Evolutionary conservation across 2,797 vertebrate genomes (phyloP), one percentile per base, ranked within the genome.

Genomic region (Streptopelia turtur): DNA sequence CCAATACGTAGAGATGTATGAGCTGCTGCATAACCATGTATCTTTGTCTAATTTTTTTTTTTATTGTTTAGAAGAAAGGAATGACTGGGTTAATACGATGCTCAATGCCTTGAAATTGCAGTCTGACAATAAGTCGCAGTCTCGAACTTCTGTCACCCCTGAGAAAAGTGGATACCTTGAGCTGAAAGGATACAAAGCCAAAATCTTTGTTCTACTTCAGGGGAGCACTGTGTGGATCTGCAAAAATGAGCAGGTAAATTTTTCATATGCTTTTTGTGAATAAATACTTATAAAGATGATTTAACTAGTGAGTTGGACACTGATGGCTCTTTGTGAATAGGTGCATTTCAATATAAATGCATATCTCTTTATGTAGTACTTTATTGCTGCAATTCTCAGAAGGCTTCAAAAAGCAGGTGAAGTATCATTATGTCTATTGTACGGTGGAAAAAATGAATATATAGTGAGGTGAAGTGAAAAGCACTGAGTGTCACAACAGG

Each of bases 171-270:
- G 99, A 28, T 98, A 98, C 96, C 98, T 99, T 94, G 99, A 99
- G 96, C 97, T 99, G 92, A 99, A 98, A 61, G 99, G 99, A 77
- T 99, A 99, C 98, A 99, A 99, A 99, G 98, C 98, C 97, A 99
- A 98, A 98, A 98, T 99, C 96, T 98, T 98, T 97, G 98, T 98
- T 94, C 98, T 98, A 82, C 98, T 99, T 97, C 98, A 97, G 98
- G 99, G 99, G 92, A 98, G 97, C 96, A 99, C 98, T 93, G 98
- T 99, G 97, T 99, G 98, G 98, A 98, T 99, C 96, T 99, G 99
- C 98, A 99, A 99, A 98, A 99, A 98, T 92, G 99, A 99, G 96
- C 99, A 99, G 99, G 99, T 99, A 98, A 97, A 92, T 83, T 66
- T 68, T 92, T 95, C 74, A 81, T 33, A 55, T 47, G 30, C 33